phyloP scores from a whole-genome alignment of 2,113 vertebrate species.

The Myotis brandtii region DNA sequence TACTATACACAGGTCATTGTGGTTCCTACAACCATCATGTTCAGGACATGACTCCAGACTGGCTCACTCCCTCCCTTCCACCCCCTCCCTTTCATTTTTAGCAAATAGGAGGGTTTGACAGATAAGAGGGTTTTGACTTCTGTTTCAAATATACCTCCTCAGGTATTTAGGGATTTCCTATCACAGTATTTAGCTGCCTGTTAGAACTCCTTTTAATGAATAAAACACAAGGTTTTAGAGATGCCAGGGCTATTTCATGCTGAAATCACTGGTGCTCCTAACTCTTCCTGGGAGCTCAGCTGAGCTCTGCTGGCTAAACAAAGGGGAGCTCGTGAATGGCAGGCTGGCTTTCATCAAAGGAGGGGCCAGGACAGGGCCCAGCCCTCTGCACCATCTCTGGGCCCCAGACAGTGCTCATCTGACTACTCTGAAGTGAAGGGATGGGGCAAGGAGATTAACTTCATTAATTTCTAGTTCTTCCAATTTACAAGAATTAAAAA shows the following conservation, averaged over 20 bases:
- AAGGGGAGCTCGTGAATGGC: background rate
- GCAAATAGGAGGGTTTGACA: background rate
- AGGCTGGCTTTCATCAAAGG: background rate
- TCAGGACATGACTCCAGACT: background rate
- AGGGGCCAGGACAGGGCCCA: too few species aligned
- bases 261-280: constrained; percentile 65
- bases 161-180: constrained; percentile 47
- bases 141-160: constrained; percentile 37
- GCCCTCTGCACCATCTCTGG: background rate
- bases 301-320: background rate
- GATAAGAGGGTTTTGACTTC: constrained; percentile 11
- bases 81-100: background rate
- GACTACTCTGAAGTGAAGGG: background rate
- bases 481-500: background rate
- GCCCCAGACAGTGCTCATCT: background rate
- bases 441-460: background rate
- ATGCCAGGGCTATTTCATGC: constrained; percentile 72
- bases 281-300: constrained; percentile 30
- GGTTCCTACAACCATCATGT: background rate
- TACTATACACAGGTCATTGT: accelerated
- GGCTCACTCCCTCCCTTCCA: background rate
- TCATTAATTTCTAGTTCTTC: background rate
- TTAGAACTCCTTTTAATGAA: constrained; percentile 76
- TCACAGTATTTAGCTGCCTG: constrained; percentile 59
- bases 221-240: constrained; percentile 73